These are phyloP conservation scores for Atlantisia rogersi DNA, from an alignment of 2,113 vertebrate species.

Conservation along the genomic window DNA sequence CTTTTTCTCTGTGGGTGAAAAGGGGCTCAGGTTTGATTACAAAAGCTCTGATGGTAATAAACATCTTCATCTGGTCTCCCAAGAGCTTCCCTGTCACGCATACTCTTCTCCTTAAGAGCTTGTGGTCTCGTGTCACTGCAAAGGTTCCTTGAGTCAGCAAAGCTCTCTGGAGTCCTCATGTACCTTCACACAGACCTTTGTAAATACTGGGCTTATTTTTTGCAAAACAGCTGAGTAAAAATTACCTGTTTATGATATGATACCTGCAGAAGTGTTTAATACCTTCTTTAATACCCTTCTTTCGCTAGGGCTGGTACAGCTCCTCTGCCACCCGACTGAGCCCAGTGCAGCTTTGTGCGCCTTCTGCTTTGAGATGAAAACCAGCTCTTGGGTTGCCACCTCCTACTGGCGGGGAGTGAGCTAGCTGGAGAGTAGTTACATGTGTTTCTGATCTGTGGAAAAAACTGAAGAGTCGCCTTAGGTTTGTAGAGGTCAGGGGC, in stretches of 20 bases:
- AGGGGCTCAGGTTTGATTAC: background rate
- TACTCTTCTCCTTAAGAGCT: background rate
- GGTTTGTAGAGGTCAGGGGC: background rate
- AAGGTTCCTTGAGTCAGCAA: constrained; percentile 12
- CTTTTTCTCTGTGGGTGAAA: background rate
- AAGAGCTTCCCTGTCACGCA: background rate
- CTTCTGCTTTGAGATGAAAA: background rate
- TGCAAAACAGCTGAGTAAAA: background rate
- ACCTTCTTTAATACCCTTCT: background rate
- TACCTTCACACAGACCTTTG: background rate
- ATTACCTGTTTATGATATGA: background rate
- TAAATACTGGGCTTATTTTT: constrained; percentile 7
- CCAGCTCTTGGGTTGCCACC: background rate
- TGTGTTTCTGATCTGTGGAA: background rate
- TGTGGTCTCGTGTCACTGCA: background rate
- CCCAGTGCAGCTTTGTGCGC: background rate
- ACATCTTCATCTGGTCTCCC: background rate
- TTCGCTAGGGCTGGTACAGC: background rate
- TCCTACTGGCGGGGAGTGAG: background rate
- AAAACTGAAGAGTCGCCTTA: background rate
- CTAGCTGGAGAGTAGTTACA: background rate
- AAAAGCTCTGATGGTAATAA: background rate
- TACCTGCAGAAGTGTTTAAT: constrained; percentile 7
- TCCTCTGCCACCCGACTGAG: background rate
- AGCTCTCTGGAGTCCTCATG: background rate